Percentiles rank a stretch among this genome's conserved stretches.
Conservation (phyloP, 2,888 invertebrate species). For the Phalera bucephala region DNA sequence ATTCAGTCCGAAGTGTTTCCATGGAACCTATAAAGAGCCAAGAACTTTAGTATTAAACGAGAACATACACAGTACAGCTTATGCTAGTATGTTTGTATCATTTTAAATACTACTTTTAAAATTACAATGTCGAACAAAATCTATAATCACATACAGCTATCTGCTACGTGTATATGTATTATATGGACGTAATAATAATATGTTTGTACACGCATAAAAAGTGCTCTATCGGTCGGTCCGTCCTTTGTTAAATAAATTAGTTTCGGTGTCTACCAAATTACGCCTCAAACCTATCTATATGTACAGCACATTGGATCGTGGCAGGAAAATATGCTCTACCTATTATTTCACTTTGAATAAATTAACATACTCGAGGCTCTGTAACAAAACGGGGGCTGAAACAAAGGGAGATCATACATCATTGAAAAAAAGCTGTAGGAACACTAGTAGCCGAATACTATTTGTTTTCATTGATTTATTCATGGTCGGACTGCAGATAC, state of each 20-base stretch:
- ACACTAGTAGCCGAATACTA: conserved; percentile 80
- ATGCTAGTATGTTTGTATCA: no score
- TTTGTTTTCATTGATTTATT: conserved; percentile 83
- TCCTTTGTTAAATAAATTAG: conserved; percentile 84
- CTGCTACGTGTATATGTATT: conserved; percentile 39
- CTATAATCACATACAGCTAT: conserved; percentile 27
- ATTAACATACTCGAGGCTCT: conserved; percentile 70
- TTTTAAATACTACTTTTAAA: no score
- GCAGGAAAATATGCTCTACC: conserved; percentile 78
- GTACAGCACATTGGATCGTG: conserved; percentile 68
- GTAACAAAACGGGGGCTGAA: conserved; percentile 70
- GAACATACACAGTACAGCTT: no score
- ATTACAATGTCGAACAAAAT: conserved; percentile 2
- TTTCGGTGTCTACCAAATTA: conserved; percentile 84
- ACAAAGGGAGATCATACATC: conserved; percentile 72
- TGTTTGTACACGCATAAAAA: conserved; percentile 79
- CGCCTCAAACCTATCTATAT: conserved; percentile 78
- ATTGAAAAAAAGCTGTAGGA: conserved; percentile 64
- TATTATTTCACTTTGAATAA: conserved; percentile 70
- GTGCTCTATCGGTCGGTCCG: conserved; percentile 75
- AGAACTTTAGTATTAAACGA: no score
- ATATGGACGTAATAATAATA: conserved; percentile 43
- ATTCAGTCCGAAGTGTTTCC: not conserved
- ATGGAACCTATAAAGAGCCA: no score
- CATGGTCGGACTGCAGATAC: conserved; percentile 72